Base-by-base conservation (phyloP, 2,888 invertebrate species). In the Drosophila yooni region DNA sequence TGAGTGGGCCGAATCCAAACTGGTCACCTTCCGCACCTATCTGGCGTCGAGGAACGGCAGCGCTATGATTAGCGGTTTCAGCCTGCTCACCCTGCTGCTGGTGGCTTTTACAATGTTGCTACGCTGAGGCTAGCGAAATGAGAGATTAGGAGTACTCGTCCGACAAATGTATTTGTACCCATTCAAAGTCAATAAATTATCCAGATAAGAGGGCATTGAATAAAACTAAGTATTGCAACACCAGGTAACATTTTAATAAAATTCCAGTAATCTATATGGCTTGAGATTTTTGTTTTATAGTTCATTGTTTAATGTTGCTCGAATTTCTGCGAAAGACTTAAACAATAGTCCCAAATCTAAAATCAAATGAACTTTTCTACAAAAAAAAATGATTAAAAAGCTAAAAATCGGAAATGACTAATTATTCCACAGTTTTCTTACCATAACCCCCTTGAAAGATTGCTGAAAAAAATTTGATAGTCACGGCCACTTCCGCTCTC, bases 1-100 rank as follows among this genome's bases (percentile, higher is more conserved):
- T 0, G 54, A 54, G 0, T 94, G 94, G 94, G 79, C 92, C 13
- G 54, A 72, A 0, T 38, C 61, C 1, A 88, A 88, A 33, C 66
- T 93, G 66, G 79, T 60, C 5, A 53, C 76, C 10, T 86, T 93
- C 71, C 82, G 76, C 21, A 66, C n/a, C 1, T 91, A 89, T 60
- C 76, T 93, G 72, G 48, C 76, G 2, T 2, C 56, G 1, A 83
- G 84, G 5, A 75, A 50, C 25, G 84, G 81, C 29, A 79, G 86
- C 33, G 84, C 83, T n/a, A 59, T 79, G 43, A 61, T 76, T 21
- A 82, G 70, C 33, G 78, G 82, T 5, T 77, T 88, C 63, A 85
- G 91, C 13, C 48, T 71, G 11, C 33, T 91, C n/a, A 73, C 81
- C 18, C 13, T 91, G n/a, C 34, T 89, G 34, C 10, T 89, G 56